These are phyloP conservation scores for Phaedon cochleariae DNA, from an alignment of 2,888 invertebrate species.

Conservation along the genomic window DNA sequence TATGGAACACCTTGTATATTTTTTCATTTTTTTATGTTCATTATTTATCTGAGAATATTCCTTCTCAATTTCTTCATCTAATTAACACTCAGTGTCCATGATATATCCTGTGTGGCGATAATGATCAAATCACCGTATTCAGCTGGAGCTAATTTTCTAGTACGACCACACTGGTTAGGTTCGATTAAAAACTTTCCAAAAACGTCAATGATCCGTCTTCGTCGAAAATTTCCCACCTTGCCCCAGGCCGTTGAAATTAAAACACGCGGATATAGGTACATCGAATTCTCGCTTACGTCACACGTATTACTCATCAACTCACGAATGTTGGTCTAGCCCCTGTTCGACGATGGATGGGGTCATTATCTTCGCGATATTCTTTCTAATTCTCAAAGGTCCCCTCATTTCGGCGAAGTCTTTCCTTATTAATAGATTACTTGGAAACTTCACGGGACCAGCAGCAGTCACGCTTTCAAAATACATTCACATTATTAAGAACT, in stretches of 20 bases:
- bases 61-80: too few relatives aligned
- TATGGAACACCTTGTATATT: too few relatives aligned
- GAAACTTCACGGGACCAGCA: background rate
- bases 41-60: too few relatives aligned
- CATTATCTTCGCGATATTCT: slow-evolving; percentile 18
- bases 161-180: too few relatives aligned
- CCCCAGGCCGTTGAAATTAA: slow-evolving; percentile 6
- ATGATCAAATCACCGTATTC: too few relatives aligned
- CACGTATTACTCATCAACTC: slow-evolving; percentile 20
- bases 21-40: too few relatives aligned
- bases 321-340: slow-evolving; percentile 20
- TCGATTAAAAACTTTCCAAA: too few relatives aligned
- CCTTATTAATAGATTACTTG: background rate
- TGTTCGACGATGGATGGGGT: slow-evolving; percentile 19
- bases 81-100: too few relatives aligned
- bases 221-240: slow-evolving; percentile 23
- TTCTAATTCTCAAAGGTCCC: slow-evolving; percentile 12
- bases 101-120: too few relatives aligned
- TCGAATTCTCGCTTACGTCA: slow-evolving; percentile 20
- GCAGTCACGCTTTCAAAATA: background rate
- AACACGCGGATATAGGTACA: slow-evolving; percentile 20
- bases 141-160: too few relatives aligned
- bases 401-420: slow-evolving; percentile 10
- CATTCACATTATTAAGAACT: background rate
- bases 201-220: slow-evolving; percentile 15